A percentile compares a stretch with the other conserved stretches of the same genome.
Conservation (phyloP, 2,113 vertebrate species). For the Chlorodrepanis virens region DNA sequence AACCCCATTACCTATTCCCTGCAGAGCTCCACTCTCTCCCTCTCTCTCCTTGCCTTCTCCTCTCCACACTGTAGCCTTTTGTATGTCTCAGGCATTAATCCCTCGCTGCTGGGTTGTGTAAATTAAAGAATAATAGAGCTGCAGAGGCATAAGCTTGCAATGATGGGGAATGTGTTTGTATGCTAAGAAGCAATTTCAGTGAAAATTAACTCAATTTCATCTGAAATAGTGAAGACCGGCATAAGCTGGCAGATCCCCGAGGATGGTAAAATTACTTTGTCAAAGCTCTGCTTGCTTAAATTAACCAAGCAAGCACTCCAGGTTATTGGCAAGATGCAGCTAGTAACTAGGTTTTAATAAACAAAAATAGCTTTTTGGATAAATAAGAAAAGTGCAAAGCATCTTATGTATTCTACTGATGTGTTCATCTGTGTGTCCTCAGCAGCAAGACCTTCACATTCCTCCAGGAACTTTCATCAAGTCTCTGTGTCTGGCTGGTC, state of each 20-base stretch:
- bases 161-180: constrained; percentile 82
- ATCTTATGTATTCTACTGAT: constrained; percentile 40
- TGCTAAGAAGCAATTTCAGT: constrained; percentile 83
- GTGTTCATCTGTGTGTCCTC: constrained; percentile 26
- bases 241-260: constrained; percentile 78
- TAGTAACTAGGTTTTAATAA: constrained; percentile 79
- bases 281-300: constrained; percentile 81
- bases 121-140: constrained; percentile 82
- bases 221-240: constrained; percentile 77
- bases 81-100: constrained; percentile 66
- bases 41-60: neutral
- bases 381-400: constrained; percentile 67
- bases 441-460: constrained; percentile 24
- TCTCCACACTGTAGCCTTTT: constrained; percentile 55
- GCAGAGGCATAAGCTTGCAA: constrained; percentile 74
- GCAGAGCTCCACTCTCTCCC: neutral
- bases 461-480: neutral
- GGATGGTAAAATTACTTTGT: constrained; percentile 81
- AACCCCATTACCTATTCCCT: constrained; percentile 61
- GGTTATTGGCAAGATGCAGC: constrained; percentile 75
- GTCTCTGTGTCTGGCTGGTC: neutral
- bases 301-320: constrained; percentile 78
- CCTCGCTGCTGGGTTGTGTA: constrained; percentile 66
- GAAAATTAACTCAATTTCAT: constrained; percentile 86
- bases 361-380: constrained; percentile 76